Percentiles rank a stretch among this genome's conserved stretches.
Conservation (phyloP, 1,140 invertebrate species). For the roundworm (Caenorhabditis elegans) region DNA sequence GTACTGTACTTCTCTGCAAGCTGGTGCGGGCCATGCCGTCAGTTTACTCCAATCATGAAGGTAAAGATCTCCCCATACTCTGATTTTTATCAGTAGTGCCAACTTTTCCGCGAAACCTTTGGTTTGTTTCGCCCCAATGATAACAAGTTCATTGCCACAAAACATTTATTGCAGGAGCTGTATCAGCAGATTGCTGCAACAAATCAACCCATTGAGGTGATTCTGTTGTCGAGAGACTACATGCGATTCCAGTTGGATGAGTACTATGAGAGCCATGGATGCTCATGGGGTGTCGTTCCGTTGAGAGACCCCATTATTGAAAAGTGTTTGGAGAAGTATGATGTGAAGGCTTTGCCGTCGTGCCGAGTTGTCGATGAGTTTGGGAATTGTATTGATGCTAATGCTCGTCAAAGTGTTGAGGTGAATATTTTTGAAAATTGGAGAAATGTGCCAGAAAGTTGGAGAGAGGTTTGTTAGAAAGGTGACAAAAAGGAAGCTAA, state of each 20-base stretch:
- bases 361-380: conserved; percentile 21
- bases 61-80: not conserved
- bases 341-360: conserved; percentile 18
- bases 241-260: conserved; percentile 33
- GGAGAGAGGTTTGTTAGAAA: too few relatives aligned
- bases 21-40: conserved; percentile 16
- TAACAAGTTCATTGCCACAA: too few relatives aligned
- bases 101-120: not conserved
- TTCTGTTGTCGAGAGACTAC: conserved; percentile 23
- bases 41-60: conserved; percentile 25
- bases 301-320: conserved; percentile 14
- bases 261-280: conserved; percentile 27
- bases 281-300: conserved; percentile 9
- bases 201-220: conserved; percentile 10
- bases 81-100: not conserved
- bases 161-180: not conserved
- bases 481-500: too few relatives aligned
- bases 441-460: too few relatives aligned
- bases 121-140: not conserved
- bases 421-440: not conserved
- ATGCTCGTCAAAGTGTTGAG: not conserved
- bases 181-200: not conserved
- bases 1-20: conserved; percentile 17
- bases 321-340: conserved; percentile 4
- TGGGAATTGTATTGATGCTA: not conserved